Evolutionary conservation across 2,113 vertebrate genomes (phyloP).

Genomic region (Phalacrocorax pelagicus): DNA sequence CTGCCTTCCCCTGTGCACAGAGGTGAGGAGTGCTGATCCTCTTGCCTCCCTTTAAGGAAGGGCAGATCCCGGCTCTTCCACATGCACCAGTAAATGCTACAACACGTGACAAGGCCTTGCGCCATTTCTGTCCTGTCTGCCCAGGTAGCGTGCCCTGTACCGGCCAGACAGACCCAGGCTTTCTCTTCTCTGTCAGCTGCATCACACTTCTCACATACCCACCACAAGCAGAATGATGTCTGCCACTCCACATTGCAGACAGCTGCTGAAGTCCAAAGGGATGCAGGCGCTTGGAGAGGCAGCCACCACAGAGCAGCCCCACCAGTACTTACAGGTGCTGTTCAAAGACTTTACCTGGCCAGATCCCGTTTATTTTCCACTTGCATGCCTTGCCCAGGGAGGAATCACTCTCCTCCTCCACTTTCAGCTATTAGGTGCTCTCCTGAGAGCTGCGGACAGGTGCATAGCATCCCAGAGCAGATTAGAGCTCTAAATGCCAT

Average conservation of each 20-base stretch:
- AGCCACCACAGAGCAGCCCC: neutral
- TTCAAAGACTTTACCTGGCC: neutral
- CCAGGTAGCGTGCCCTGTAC: neutral
- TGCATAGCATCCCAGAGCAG: neutral
- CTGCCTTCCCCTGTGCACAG: neutral
- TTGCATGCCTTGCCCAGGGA: neutral
- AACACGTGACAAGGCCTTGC: neutral
- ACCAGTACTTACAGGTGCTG: neutral
- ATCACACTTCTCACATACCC: neutral
- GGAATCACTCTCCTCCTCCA: neutral
- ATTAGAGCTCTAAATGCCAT: neutral
- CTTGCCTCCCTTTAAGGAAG: neutral
- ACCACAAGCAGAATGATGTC: neutral
- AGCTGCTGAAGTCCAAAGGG: neutral
- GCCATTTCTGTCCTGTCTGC: neutral
- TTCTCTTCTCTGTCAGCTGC: neutral
- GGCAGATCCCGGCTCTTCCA: neutral
- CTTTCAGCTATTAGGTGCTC: neutral
- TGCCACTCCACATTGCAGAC: neutral
- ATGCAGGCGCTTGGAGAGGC: neutral
- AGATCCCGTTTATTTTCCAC: neutral
- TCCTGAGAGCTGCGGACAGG: neutral
- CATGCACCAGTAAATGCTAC: neutral
- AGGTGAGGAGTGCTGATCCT: neutral
- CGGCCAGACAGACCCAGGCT: neutral